These are phyloP conservation scores for Amazona vittata DNA, from an alignment of 2,113 vertebrate genomes.

Conservation along the genomic window DNA sequence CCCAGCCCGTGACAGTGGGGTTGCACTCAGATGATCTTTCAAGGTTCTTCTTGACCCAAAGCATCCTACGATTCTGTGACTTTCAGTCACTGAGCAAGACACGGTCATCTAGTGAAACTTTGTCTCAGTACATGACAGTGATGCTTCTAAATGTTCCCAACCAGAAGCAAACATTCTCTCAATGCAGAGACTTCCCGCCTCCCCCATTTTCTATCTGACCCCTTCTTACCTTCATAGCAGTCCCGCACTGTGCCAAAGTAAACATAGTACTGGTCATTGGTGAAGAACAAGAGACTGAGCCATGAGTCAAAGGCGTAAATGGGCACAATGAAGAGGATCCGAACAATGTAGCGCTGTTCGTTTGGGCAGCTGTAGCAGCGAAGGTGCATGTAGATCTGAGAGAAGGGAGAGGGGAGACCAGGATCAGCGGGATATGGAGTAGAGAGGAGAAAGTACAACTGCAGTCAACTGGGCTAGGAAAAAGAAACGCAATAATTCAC, in stretches of 20 bases:
- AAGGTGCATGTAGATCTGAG: conserved; percentile 97
- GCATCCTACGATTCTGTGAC: not conserved
- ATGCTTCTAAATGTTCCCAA: not conserved
- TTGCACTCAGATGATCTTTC: not conserved
- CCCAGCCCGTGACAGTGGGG: rapidly evolving
- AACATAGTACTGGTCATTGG: conserved; percentile 97
- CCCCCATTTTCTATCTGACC: not conserved
- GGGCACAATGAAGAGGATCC: conserved; percentile 97
- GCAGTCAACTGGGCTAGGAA: not conserved
- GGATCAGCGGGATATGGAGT: not conserved
- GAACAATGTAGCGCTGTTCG: conserved; percentile 93
- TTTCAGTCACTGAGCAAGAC: not conserved
- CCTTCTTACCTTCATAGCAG: conserved; percentile 92
- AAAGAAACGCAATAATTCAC: not conserved
- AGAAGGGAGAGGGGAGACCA: not conserved
- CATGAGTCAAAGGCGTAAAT: conserved; percentile 97
- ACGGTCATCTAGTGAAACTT: not conserved
- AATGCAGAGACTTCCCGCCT: not conserved
- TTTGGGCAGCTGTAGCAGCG: conserved; percentile 94
- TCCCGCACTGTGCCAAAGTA: conserved; percentile 94
- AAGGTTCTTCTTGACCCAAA: not conserved
- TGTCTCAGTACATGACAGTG: not conserved
- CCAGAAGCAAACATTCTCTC: not conserved
- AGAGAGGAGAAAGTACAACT: not conserved
- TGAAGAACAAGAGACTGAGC: conserved; percentile 98